Evolutionary conservation across 2,888 invertebrate genomes (phyloP), one percentile per base, ranked within the genome.

Genomic region (Chrysolina haemoptera): DNA sequence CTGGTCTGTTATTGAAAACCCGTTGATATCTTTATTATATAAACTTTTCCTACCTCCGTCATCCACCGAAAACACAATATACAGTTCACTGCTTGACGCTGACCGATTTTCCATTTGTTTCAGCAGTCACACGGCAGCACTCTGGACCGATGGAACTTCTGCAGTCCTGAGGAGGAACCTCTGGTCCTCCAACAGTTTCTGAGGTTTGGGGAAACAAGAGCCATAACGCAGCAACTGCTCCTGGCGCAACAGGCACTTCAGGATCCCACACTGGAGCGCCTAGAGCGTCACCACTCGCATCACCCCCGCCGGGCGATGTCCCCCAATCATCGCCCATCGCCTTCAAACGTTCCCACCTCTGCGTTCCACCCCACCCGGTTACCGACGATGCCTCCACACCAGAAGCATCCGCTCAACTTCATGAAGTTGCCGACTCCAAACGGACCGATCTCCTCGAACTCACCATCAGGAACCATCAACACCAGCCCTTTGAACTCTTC

Each of bases 171-270:
- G 87, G 97, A 97, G 89, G 96, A 97, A 90, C 95, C 94, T 86
- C 91, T 96, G 89, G 96, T 97, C 82, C 91, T 97, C 81, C 96
- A 96, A 88, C 96, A 97, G 89, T 97, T 97, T 88, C 92, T 97
- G 84, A 92, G 96, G 84, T 95, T 96, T 84, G 95, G 95, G 85
- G 96, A 96, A 90, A 97, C 96, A 76, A 92, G 96, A 87, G 94
- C 95, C 81, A 92, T 94, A 84, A 94, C 94, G 81, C 93, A 94
- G 89, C 87, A 91, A 90, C 89, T 90, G 89, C 85, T 91, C 89
- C 86, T 88, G 90, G 85, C 92, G 90, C 88, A 91, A 89, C 88
- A 91, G 90, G 82, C 91, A 89, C 86, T 90, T 90, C 86, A 90
- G 91, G 84, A 90, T 89, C 86, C 86, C 82, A 87, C 87, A 81